Evolutionary conservation across 2,113 vertebrate genomes (phyloP).

Genomic region (Chlorodrepanis virens): DNA sequence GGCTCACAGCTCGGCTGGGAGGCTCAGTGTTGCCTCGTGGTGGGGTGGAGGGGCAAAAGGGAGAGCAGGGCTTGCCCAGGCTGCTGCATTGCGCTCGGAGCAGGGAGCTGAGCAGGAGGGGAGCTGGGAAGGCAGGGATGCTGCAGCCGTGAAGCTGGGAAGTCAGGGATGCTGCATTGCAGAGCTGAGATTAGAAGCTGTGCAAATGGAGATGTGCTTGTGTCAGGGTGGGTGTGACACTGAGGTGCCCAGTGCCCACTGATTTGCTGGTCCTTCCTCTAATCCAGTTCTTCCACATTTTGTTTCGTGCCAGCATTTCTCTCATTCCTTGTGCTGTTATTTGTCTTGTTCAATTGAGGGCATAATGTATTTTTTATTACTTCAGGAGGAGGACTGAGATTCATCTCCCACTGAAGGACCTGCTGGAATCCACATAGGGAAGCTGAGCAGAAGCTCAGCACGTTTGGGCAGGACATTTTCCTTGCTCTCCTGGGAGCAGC

Average conservation of each 20-base stretch:
- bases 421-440: background rate
- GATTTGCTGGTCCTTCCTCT: background rate
- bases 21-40: accelerated
- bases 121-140: constrained; percentile 48
- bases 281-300: background rate
- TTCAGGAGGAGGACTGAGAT: background rate
- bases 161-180: constrained; percentile 63
- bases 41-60: background rate
- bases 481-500: background rate
- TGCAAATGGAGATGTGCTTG: constrained; percentile 32
- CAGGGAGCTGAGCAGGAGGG: background rate
- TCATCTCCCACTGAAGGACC: background rate
- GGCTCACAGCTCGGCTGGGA: accelerated
- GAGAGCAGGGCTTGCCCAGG: background rate
- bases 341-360: background rate
- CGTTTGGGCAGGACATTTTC: background rate
- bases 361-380: constrained; percentile 4
- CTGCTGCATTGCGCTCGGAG: constrained; percentile 56
- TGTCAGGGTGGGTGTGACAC: constrained; percentile 11
- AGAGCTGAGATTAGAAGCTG: constrained; percentile 45
- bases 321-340: background rate
- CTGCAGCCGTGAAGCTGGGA: constrained; percentile 53
- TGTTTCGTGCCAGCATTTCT: background rate
- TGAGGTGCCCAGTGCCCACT: background rate
- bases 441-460: background rate